A percentile compares a stretch with the other conserved stretches of the same genome.
Evolutionary conservation across 2,888 invertebrate species (phyloP).

Genomic region (Orthosia gracilis): DNA sequence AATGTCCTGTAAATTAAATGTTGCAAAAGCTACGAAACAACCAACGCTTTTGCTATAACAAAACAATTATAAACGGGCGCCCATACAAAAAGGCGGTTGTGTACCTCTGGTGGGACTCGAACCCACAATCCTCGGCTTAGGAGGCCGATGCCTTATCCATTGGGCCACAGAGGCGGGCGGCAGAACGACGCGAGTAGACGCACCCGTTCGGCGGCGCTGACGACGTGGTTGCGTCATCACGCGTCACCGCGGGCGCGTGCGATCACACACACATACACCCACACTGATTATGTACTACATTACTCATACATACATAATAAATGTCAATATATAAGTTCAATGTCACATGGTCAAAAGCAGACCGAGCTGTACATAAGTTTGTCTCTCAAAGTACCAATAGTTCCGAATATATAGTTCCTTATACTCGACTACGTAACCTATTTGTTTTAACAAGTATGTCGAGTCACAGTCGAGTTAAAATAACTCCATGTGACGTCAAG

Average conservation of each 20-base stretch:
- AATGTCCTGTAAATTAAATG: slow-evolving; percentile 3
- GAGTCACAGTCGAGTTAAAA: slow-evolving; percentile 13
- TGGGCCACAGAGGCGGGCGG: slow-evolving; percentile 96
- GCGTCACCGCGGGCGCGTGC: slow-evolving; percentile 70
- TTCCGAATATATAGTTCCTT: slow-evolving; percentile 26
- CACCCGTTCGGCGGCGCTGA: slow-evolving; percentile 75
- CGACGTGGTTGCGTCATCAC: slow-evolving; percentile 79
- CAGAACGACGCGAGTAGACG: slow-evolving; percentile 95
- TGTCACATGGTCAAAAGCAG: slow-evolving; percentile 49
- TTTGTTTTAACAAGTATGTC: slow-evolving; percentile 20
- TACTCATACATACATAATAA: slow-evolving; percentile 58
- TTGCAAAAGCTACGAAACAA: slow-evolving; percentile 33
- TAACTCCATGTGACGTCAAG: slow-evolving; percentile 33
- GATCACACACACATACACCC: slow-evolving; percentile 69
- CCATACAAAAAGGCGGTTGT: slow-evolving; percentile 75
- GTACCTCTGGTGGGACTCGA: slow-evolving; percentile 97
- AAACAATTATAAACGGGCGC: slow-evolving; percentile 6
- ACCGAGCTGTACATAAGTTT: slow-evolving; percentile 16
- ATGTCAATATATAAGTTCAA: slow-evolving; percentile 56
- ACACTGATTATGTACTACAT: slow-evolving; percentile 63
- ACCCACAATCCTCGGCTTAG: slow-evolving; percentile 96
- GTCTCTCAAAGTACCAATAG: slow-evolving; percentile 1
- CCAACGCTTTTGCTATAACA: slow-evolving; percentile 10
- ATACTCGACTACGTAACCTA: neutral
- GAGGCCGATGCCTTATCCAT: slow-evolving; percentile 96